These are phyloP conservation scores for Aulostomus chinensis DNA, from an alignment of 2,797 vertebrate species.

Conservation along the genomic window DNA sequence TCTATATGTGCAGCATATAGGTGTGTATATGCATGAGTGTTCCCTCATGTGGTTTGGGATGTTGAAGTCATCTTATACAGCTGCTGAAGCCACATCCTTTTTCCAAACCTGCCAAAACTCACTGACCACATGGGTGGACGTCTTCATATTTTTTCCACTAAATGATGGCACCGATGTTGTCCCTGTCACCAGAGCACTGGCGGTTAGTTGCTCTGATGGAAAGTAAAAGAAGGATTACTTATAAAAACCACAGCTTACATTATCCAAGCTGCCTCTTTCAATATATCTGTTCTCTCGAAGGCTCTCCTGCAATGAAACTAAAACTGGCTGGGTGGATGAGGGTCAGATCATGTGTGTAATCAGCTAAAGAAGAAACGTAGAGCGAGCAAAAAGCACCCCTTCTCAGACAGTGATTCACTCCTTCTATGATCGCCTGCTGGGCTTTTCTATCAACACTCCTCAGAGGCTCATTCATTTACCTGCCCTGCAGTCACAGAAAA, in stretches of 20 bases:
- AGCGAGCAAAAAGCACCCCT: not conserved
- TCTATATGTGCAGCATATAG: conserved; percentile 7
- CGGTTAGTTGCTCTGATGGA: too few species aligned
- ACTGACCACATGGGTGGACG: conserved; percentile 16
- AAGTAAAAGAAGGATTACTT: too few species aligned
- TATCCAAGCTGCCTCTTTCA: not conserved
- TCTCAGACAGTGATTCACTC: conserved; percentile 63
- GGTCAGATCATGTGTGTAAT: not conserved
- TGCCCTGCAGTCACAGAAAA: conserved; percentile 31
- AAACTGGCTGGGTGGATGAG: not conserved
- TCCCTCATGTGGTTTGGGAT: conserved; percentile 41
- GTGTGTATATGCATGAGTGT: conserved; percentile 5
- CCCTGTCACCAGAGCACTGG: not conserved
- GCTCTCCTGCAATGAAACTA: too few species aligned
- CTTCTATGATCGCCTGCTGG: conserved; percentile 39
- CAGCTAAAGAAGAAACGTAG: not conserved
- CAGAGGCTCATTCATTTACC: conserved; percentile 29
- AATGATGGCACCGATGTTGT: not conserved
- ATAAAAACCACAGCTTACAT: too few species aligned
- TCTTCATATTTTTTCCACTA: not conserved
- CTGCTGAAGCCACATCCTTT: conserved; percentile 14
- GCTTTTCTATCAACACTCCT: conserved; percentile 41
- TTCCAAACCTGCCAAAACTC: conserved; percentile 1
- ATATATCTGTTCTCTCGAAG: not conserved
- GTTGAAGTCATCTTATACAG: conserved; percentile 33